Evolutionary conservation across 2,797 vertebrate species (phyloP).

Genomic region (Alauda arvensis): DNA sequence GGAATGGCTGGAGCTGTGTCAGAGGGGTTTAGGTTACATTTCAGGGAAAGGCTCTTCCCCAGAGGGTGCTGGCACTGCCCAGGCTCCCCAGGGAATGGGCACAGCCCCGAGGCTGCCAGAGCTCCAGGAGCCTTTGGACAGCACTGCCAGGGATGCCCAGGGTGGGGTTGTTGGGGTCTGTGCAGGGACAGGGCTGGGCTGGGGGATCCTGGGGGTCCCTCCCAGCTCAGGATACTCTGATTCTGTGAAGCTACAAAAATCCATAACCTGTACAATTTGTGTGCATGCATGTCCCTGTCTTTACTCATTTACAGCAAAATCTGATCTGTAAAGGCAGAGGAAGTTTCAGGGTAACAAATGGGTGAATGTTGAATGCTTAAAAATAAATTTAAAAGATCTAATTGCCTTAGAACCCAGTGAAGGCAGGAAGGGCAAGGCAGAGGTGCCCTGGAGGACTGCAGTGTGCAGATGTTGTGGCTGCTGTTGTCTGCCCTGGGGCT

Average conservation of each 20-base stretch:
- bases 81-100: no score
- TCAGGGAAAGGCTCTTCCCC: no score
- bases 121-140: no score
- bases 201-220: accelerated
- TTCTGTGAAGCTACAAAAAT: background rate
- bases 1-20: accelerated
- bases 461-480: background rate
- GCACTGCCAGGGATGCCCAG: background rate
- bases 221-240: accelerated
- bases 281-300: accelerated
- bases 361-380: background rate
- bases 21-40: no score
- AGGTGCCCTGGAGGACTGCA: background rate
- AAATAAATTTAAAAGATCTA: background rate
- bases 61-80: no score
- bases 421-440: background rate
- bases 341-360: background rate
- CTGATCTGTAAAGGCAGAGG: background rate
- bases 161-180: background rate
- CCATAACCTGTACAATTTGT: accelerated
- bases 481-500: background rate
- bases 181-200: accelerated
- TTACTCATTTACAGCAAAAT: background rate
- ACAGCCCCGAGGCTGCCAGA: no score
- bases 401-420: background rate